Percentiles rank a stretch among this genome's conserved stretches.
Conservation (phyloP, 2,888 invertebrate genomes). For the Doris montereyensis region DNA sequence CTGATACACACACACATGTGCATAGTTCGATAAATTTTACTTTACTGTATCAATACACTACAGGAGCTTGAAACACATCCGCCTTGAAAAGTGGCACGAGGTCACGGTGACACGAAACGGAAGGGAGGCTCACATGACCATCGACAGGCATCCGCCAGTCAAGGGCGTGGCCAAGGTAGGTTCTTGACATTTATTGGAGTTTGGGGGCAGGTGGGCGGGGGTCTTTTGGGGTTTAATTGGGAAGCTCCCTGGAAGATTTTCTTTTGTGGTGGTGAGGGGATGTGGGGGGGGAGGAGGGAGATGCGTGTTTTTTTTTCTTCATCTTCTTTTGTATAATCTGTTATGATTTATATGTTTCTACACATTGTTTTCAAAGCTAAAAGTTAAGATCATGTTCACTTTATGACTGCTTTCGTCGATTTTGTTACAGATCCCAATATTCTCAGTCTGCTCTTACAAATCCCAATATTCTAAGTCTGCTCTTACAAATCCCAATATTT, state of each 20-base stretch:
- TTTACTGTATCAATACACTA: not conserved
- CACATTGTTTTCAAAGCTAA: too few species aligned
- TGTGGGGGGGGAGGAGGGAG: too few species aligned
- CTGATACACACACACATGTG: not conserved
- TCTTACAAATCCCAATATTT: too few species aligned
- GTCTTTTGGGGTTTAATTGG: not conserved
- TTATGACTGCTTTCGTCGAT: too few species aligned
- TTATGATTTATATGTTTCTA: too few species aligned
- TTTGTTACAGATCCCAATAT: too few species aligned
- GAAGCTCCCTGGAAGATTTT: not conserved
- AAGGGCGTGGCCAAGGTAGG: slow-evolving; percentile 57
- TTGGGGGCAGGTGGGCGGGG: not conserved
- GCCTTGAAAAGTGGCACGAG: slow-evolving; percentile 85
- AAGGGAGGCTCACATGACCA: slow-evolving; percentile 81
- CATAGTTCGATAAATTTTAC: not conserved
- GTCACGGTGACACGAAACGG: slow-evolving; percentile 83
- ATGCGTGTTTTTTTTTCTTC: too few species aligned
- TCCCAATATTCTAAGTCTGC: too few species aligned
- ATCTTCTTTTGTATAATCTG: too few species aligned
- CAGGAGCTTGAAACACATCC: slow-evolving; percentile 72
- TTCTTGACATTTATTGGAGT: not conserved
- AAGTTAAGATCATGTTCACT: too few species aligned
- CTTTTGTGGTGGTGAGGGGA: too few species aligned
- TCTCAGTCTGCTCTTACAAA: too few species aligned
- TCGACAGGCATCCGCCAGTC: slow-evolving; percentile 53